Evolutionary conservation across 2,888 invertebrate species (phyloP), one percentile per base, ranked within the genome.

Genomic region (Copidosoma aretas): DNA sequence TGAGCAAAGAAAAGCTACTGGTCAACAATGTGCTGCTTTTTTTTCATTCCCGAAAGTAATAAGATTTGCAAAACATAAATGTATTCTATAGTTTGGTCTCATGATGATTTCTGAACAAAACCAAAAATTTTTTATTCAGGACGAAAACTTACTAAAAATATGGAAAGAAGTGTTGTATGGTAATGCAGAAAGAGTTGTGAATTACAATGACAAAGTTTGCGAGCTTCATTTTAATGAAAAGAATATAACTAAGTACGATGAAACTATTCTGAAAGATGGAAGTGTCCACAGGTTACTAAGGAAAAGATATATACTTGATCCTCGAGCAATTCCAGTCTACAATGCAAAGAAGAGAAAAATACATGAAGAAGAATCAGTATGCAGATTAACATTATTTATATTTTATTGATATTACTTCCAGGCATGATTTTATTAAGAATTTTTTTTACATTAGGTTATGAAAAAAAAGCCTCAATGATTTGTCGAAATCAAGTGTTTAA

Each of bases 21-120:
- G 60, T 21, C 21, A 49, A 21, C 53, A 60, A 32, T 8, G 25
- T 32, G 56, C 53, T 49, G 53, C 60, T 15, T 66, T 56, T 60
- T 65, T 60, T n/a, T 32, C 14, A 10, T 66, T 60, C 60, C 66
- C 54, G 54, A 54, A 56, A 39, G 66, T 60, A 66, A 66, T 32
- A 52, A 12, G 25, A 46, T 17, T 41, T 21, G 39, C n/a, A 46
- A 15, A 39, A 25, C 14, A 41, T 41, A 15, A 15, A n/a, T n/a
- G n/a, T n/a, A n/a, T n/a, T n/a, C n/a, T 32, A 19, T 17, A 21
- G 19, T 53, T 53, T n/a, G 19, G 19, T 3, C 21, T 19, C 10
- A 12, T 53, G 2, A 53, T 53, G 21, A 19, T 53, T 4, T 21
- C 4, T 2, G 12, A 53, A 2, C 1, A 21, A n/a, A n/a, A n/a